Evolutionary conservation across 2,113 vertebrate species (phyloP), one percentile per base, ranked within the genome.

Genomic region (Proterorhinus semilunaris): DNA sequence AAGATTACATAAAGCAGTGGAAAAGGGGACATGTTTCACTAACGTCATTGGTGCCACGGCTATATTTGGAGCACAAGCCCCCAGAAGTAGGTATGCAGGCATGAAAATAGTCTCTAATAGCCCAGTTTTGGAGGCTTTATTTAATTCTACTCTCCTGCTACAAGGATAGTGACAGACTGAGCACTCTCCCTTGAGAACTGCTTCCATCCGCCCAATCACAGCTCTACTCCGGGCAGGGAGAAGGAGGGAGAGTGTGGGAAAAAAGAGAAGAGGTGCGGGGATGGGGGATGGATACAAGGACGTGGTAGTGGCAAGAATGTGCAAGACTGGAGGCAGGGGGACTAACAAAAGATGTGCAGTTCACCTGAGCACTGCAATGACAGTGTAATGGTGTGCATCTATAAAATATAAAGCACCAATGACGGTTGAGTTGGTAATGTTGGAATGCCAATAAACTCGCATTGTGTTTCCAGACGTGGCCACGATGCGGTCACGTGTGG

Each of bases 91-190:
- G 80, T 78, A 57, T 74, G 71, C 79, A 57, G 48, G 74, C 83
- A 90, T 89, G 87, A 78, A 91, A 93, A 92, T 93, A 93, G 86
- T 86, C 84, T 76, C 68, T 81, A 90, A 91, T 90, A 92, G 87
- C 88, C 87, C 89, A 84, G 87, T 90, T 92, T 58, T 90, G 80
- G 89, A 83, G 87, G 88, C 82, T 89, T 87, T 79, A 83, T 83
- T 90, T 75, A 79, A 84, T 89, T 84, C 79, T 75, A 79, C 83
- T 88, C 71, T 85, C 76, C 78, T 84, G 75, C 78, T 77, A 91
- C 84, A 82, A 76, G 80, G 86, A 79, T 74, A 68, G 85, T 84
- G 83, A 86, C 82, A 85, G 77, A 88, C 78, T 72, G 81, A 80
- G 77, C 69, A 65, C 65, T 54, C 68, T 83, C 78, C 62, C 6